phyloP scores from a whole-genome alignment of 35 echinoderm and acorn worm genomes.

The Ptychodera flava region DNA sequence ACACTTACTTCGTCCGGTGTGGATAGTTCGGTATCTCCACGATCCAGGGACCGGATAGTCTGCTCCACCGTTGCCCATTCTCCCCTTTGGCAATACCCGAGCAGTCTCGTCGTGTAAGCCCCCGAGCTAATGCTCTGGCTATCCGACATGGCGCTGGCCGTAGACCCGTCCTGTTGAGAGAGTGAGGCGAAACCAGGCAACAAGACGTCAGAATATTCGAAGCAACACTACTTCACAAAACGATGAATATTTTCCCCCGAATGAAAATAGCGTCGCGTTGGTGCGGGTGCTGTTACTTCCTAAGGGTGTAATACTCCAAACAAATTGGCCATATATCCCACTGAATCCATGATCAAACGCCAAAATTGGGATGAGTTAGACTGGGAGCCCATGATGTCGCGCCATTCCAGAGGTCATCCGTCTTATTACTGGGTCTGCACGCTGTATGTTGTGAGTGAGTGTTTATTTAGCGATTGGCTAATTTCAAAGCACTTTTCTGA shows the following conservation, averaged over 20 bases:
- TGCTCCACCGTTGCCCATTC: slow-evolving; percentile 77
- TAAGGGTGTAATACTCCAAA: no score
- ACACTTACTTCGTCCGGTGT: slow-evolving; percentile 60
- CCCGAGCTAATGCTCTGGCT: not conserved
- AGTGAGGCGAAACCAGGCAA: not conserved
- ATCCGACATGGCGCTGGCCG: not conserved
- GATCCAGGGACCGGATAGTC: slow-evolving; percentile 50
- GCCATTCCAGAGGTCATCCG: not conserved
- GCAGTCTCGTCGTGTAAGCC: slow-evolving; percentile 30
- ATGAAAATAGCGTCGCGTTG: no score
- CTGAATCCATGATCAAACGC: no score
- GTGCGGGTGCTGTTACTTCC: no score
- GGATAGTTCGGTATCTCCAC: slow-evolving; percentile 72
- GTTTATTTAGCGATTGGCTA: not conserved
- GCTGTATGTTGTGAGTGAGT: not conserved
- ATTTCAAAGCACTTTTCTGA: slow-evolving; percentile 1
- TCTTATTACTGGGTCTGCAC: not conserved
- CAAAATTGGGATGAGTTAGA: no score
- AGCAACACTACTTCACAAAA: not conserved
- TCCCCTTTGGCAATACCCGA: slow-evolving; percentile 48
- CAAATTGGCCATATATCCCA: no score
- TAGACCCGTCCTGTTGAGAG: not conserved
- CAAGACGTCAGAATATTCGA: not conserved
- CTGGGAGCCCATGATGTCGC: not conserved
- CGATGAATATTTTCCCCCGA: not conserved